Conservation (phyloP, 2,113 vertebrate genomes). For the Cyprinodon tularosa region DNA sequence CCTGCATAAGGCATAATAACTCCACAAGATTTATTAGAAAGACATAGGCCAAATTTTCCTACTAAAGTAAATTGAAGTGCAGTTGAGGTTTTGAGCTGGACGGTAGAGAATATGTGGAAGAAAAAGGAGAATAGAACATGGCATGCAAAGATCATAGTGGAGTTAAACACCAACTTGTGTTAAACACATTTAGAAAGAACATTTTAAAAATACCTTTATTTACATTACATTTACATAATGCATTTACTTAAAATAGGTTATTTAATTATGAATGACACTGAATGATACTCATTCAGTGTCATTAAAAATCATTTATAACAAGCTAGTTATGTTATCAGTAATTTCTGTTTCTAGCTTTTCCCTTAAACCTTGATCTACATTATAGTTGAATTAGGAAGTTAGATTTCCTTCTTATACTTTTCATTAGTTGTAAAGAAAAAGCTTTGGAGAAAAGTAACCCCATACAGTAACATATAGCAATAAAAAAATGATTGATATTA, state of each 20-base stretch:
- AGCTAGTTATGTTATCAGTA: too few species aligned
- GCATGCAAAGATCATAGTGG: slow-evolving; percentile 13
- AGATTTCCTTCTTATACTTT: too few species aligned
- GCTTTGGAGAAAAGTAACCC: not conserved
- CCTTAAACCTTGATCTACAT: too few species aligned
- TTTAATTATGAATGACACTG: too few species aligned
- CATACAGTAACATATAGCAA: not conserved
- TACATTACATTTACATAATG: too few species aligned
- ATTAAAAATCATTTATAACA: too few species aligned
- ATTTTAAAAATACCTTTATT: too few species aligned
- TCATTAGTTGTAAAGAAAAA: not conserved
- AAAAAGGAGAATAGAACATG: slow-evolving; percentile 20
- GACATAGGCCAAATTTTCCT: slow-evolving; percentile 75
- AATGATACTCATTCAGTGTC: too few species aligned
- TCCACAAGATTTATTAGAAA: slow-evolving; percentile 81
- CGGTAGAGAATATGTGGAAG: slow-evolving; percentile 46
- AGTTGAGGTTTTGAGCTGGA: slow-evolving; percentile 40
- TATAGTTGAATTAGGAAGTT: too few species aligned
- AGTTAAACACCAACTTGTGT: slow-evolving; percentile 14
- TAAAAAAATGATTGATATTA: not conserved
- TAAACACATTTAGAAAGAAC: not conserved
- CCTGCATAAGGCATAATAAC: slow-evolving; percentile 78
- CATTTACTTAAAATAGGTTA: too few species aligned
- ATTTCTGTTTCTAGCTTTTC: too few species aligned
- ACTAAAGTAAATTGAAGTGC: slow-evolving; percentile 62